Conservation (phyloP, 1,140 invertebrate genomes). For the Idris sp. region DNA sequence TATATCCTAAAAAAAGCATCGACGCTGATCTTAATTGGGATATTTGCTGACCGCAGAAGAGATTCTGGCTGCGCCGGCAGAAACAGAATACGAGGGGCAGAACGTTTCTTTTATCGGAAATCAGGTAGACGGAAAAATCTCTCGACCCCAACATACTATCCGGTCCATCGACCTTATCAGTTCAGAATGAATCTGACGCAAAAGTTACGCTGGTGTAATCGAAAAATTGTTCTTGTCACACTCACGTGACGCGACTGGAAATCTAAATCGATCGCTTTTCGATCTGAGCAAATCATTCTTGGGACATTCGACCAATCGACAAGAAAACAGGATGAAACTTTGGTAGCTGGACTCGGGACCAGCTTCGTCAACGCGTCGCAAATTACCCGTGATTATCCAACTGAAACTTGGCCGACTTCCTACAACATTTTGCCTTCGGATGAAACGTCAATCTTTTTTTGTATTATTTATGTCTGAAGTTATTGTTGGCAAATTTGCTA, state of each 20-base stretch:
- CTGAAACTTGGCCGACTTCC: constrained; percentile 14
- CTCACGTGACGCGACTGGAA: constrained; percentile 53
- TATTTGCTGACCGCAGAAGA: constrained; percentile 52
- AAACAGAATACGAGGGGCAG: constrained; percentile 19
- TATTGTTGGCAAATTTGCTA: constrained; percentile 16
- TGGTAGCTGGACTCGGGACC: not conserved
- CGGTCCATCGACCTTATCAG: constrained; percentile 52
- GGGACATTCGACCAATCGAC: constrained; percentile 40
- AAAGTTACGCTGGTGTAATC: constrained; percentile 61
- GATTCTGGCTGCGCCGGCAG: constrained; percentile 37
- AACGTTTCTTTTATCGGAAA: constrained; percentile 51
- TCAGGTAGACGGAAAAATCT: constrained; percentile 56
- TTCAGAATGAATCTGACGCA: constrained; percentile 56
- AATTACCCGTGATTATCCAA: constrained; percentile 48
- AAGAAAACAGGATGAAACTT: constrained; percentile 38
- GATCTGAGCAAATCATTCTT: constrained; percentile 37
- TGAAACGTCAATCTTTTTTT: constrained; percentile 16
- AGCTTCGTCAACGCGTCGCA: constrained; percentile 24
- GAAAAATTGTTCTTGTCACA: constrained; percentile 63
- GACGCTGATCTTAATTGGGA: constrained; percentile 54
- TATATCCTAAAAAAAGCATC: constrained; percentile 6
- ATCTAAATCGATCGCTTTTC: constrained; percentile 58
- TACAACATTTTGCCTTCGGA: constrained; percentile 19
- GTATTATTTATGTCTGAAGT: constrained; percentile 15
- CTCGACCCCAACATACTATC: constrained; percentile 26